These are phyloP conservation scores for Smithornis capensis DNA, from an alignment of 2,113 vertebrate species.

Conservation along the genomic window DNA sequence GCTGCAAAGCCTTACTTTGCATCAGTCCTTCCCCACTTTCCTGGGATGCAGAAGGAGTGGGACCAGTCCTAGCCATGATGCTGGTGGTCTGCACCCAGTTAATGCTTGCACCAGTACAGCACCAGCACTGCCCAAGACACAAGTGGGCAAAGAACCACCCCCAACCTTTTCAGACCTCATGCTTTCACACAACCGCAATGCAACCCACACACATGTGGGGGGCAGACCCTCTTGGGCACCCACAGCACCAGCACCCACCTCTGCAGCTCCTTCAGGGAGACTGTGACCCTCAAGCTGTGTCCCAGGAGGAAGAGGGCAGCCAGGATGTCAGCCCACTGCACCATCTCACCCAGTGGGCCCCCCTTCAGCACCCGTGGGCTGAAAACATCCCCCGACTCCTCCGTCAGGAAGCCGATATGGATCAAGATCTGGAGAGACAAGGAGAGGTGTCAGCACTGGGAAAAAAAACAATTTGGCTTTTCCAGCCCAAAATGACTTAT, in stretches of 20 bases:
- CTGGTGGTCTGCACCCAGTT: neutral
- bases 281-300: conserved; percentile 88
- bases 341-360: conserved; percentile 96
- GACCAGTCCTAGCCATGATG: fast-evolving
- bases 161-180: neutral
- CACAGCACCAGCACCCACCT: conserved; percentile 80
- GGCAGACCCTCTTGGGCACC: fast-evolving
- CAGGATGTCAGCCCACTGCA: conserved; percentile 98
- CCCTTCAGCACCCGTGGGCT: conserved; percentile 94
- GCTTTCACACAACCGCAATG: neutral
- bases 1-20: neutral
- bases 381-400: conserved; percentile 96
- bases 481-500: neutral
- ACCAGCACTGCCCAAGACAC: fast-evolving
- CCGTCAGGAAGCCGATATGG: conserved; percentile 95
- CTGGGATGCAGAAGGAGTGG: neutral
- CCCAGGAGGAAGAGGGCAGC: conserved; percentile 90
- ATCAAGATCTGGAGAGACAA: conserved; percentile 83
- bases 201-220: fast-evolving
- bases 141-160: neutral
- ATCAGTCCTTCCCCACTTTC: neutral
- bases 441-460: neutral
- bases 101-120: neutral
- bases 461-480: neutral
- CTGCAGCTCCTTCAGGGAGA: conserved; percentile 95